These are phyloP conservation scores for Agapornis roseicollis DNA, from an alignment of 2,113 vertebrate species.

Conservation along the genomic window DNA sequence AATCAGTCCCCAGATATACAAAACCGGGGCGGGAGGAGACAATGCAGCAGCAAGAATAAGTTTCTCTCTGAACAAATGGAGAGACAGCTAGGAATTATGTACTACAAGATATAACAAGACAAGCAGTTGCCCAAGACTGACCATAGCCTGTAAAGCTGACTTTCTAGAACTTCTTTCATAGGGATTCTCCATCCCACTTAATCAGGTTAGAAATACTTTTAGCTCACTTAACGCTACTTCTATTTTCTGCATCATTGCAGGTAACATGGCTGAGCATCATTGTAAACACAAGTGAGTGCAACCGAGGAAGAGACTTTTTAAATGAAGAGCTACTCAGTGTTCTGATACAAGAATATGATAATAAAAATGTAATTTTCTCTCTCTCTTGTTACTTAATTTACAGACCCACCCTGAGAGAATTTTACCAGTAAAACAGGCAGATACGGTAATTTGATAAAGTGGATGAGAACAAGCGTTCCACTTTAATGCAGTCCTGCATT, in stretches of 20 bases:
- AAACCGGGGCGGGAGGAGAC: neutral
- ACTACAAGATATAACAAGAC: accelerated
- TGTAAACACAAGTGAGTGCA: neutral
- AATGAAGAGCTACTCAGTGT: neutral
- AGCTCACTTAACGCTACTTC: neutral
- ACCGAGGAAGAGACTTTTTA: neutral
- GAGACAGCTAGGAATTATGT: accelerated
- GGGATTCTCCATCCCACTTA: neutral
- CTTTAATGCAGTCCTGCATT: neutral
- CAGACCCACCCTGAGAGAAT: neutral
- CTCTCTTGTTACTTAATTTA: neutral
- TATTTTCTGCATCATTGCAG: accelerated
- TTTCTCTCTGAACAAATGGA: neutral
- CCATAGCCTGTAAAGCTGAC: accelerated
- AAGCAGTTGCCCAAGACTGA: accelerated
- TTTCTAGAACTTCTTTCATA: neutral
- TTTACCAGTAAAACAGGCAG: neutral
- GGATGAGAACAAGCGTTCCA: accelerated
- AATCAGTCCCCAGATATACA: neutral
- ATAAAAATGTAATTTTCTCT: neutral
- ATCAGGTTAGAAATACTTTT: neutral
- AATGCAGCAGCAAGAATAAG: neutral
- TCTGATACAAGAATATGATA: neutral
- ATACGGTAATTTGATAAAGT: neutral
- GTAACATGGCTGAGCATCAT: neutral